Evolutionary conservation across 2,797 vertebrate species (phyloP).

Genomic region (Zalophus californianus): DNA sequence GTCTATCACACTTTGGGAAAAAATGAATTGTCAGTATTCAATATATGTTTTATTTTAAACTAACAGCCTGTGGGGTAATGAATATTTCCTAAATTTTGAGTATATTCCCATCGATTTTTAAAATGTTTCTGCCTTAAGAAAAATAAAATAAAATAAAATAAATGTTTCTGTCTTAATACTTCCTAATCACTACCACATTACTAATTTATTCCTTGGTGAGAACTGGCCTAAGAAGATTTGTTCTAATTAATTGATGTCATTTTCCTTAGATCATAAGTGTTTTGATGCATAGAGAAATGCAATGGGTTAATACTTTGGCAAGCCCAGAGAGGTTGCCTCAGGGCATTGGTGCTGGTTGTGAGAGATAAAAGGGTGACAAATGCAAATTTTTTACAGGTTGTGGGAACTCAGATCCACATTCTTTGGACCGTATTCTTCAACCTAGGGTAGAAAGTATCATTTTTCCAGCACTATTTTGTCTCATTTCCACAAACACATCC

Average conservation of each 20-base stretch:
- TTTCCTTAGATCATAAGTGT: background rate
- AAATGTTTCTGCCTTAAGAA: background rate
- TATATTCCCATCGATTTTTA: background rate
- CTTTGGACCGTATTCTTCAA: background rate
- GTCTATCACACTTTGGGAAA: background rate
- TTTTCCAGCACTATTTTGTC: background rate
- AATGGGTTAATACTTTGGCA: background rate
- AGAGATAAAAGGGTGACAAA: background rate
- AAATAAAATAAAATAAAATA: background rate
- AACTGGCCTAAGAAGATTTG: constrained; percentile 22
- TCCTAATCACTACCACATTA: background rate
- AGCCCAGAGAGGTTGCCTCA: background rate
- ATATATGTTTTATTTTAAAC: constrained; percentile 43
- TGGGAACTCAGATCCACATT: background rate
- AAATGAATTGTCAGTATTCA: background rate
- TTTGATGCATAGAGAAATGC: background rate
- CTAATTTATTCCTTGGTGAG: constrained; percentile 19
- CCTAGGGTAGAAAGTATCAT: background rate
- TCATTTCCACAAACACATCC: background rate
- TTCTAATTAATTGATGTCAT: background rate
- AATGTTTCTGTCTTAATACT: background rate
- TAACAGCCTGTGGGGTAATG: background rate
- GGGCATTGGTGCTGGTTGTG: background rate
- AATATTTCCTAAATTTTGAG: background rate
- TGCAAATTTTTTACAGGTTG: background rate